Percentiles rank a stretch among this genome's conserved stretches.
These are phyloP conservation scores for Cheilosia grossa DNA, from an alignment of 2,888 invertebrate genomes.

Conservation along the genomic window DNA sequence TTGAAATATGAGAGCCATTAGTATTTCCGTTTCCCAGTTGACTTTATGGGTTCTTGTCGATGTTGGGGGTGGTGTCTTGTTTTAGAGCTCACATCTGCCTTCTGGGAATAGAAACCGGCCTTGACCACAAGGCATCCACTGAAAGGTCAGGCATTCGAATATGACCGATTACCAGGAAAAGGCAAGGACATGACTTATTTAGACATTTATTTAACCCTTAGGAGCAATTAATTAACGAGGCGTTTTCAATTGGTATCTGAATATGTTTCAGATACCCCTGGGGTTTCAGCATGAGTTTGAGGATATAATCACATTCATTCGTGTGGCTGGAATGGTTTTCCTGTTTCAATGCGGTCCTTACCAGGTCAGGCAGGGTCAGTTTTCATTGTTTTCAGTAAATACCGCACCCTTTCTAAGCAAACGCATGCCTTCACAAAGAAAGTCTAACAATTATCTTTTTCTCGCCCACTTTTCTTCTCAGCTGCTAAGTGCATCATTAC, in stretches of 20 bases:
- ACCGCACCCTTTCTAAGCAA: too few species aligned
- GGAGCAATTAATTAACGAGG: constrained; percentile 1
- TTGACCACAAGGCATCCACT: constrained; percentile 49
- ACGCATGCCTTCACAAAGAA: too few species aligned
- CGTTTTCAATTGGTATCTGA: not conserved
- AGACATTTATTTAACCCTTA: constrained; percentile 1
- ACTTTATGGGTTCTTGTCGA: constrained; percentile 17
- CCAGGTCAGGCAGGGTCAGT: too few species aligned
- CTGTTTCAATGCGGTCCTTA: not conserved
- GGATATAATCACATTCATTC: not conserved
- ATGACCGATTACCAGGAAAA: not conserved
- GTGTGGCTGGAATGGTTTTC: not conserved
- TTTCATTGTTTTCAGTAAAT: too few species aligned
- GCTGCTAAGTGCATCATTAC: too few species aligned
- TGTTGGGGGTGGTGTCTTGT: constrained; percentile 49
- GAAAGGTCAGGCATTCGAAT: constrained; percentile 12
- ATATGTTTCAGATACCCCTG: not conserved
- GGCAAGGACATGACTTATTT: not conserved
- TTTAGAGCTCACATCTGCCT: not conserved
- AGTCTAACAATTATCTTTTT: too few species aligned
- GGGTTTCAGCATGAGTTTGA: not conserved
- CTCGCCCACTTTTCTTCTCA: too few species aligned
- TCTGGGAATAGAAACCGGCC: constrained; percentile 20
- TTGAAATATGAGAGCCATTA: constrained; percentile 68
- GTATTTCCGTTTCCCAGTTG: constrained; percentile 48